Percentiles rank a stretch among this genome's conserved stretches.
Evolutionary conservation across 2,797 vertebrate genomes (phyloP).

Genomic region (Antennarius maculatus): DNA sequence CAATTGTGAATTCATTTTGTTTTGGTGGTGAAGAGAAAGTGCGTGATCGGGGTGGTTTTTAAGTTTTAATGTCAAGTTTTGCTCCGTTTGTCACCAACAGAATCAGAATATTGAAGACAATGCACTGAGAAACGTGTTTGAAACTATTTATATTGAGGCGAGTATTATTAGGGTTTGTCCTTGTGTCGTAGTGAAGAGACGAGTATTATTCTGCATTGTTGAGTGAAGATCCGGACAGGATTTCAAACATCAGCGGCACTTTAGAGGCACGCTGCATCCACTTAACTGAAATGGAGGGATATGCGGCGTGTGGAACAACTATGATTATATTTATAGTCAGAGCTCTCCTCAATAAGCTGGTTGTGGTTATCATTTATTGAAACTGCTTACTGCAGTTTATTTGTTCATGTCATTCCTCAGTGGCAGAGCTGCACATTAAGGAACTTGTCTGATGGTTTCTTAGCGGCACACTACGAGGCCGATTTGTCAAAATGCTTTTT

Average conservation of each 20-base stretch:
- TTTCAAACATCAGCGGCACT: constrained; percentile 28
- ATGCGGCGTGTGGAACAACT: too few species aligned
- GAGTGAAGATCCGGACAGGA: constrained; percentile 26
- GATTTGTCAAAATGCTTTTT: constrained; percentile 23
- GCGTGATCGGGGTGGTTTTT: constrained; percentile 28
- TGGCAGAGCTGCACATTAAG: constrained; percentile 21
- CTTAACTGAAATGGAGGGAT: too few species aligned
- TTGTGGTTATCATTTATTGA: constrained; percentile 43
- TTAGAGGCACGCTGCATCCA: not conserved
- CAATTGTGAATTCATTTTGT: constrained; percentile 38
- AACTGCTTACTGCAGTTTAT: constrained; percentile 46
- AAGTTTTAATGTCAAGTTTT: constrained; percentile 11
- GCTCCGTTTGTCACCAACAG: constrained; percentile 1
- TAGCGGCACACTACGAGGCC: not conserved
- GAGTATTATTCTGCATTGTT: constrained; percentile 18
- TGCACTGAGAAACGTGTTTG: not conserved
- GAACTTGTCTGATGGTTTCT: constrained; percentile 5
- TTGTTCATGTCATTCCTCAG: constrained; percentile 25
- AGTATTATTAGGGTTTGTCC: too few species aligned
- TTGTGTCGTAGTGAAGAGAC: not conserved
- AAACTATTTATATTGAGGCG: too few species aligned
- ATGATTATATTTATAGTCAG: too few species aligned
- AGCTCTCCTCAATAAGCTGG: constrained; percentile 20
- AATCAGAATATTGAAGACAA: not conserved
- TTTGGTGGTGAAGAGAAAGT: constrained; percentile 46